Evolutionary conservation across 2,888 invertebrate species (phyloP).

Genomic region (Taenaris catops): DNA sequence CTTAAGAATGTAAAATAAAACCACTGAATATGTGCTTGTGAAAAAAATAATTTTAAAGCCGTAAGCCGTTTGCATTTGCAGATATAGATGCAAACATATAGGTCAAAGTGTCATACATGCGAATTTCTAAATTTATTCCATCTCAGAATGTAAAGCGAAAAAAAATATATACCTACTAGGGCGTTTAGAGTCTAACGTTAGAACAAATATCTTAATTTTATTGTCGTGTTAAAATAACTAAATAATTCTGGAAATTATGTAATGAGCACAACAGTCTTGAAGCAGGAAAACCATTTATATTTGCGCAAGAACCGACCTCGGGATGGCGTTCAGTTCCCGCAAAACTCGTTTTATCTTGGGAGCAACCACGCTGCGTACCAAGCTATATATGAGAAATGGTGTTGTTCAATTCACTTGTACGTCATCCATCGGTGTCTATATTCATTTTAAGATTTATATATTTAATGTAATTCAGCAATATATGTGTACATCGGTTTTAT

Average conservation of each 20-base stretch:
- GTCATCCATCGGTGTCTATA: conserved; percentile 43
- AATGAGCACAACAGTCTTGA: conserved; percentile 18
- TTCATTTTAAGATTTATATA: not conserved
- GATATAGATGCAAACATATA: too few species aligned
- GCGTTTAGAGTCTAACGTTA: too few species aligned
- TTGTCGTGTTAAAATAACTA: not conserved
- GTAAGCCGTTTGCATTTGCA: too few species aligned
- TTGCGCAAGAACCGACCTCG: conserved; percentile 64
- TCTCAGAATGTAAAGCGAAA: too few species aligned
- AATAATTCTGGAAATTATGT: conserved; percentile 12
- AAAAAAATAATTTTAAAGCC: too few species aligned
- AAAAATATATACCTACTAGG: too few species aligned
- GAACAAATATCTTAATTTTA: not conserved
- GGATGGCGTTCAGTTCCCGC: conserved; percentile 53
- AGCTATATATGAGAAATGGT: not conserved
- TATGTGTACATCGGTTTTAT: not conserved
- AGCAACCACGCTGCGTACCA: conserved; percentile 23
- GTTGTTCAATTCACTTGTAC: not conserved
- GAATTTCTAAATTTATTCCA: too few species aligned
- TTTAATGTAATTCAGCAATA: conserved; percentile 1
- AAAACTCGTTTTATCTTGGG: conserved; percentile 55
- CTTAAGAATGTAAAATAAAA: too few species aligned
- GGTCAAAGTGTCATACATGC: too few species aligned
- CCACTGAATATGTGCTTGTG: too few species aligned
- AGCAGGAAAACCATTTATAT: conserved; percentile 63